Percentiles rank a stretch among this genome's conserved stretches.
Evolutionary conservation across 2,888 invertebrate genomes (phyloP).

Genomic region (Diploptera punctata): DNA sequence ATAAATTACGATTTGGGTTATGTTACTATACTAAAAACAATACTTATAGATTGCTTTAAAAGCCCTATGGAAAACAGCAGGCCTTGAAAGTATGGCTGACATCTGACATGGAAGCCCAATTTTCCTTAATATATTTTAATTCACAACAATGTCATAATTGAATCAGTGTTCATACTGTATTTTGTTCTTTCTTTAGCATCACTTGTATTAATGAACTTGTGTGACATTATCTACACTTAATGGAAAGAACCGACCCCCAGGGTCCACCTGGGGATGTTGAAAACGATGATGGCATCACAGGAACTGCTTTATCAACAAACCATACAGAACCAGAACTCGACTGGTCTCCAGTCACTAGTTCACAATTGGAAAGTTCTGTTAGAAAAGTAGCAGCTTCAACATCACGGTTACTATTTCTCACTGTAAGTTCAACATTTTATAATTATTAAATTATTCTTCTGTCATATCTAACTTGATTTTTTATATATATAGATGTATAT

Average conservation of each 20-base stretch:
- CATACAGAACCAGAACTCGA: slow-evolving; percentile 37
- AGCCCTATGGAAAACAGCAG: background rate
- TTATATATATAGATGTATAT: too few species aligned
- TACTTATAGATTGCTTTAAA: background rate
- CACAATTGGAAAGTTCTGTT: slow-evolving; percentile 30
- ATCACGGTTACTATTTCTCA: slow-evolving; percentile 37
- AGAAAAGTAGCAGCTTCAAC: slow-evolving; percentile 33
- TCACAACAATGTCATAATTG: background rate
- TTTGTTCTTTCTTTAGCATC: slow-evolving; percentile 2
- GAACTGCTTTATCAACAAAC: slow-evolving; percentile 27
- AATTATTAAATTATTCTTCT: too few species aligned
- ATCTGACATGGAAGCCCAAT: slow-evolving; percentile 5
- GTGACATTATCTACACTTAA: slow-evolving; percentile 25
- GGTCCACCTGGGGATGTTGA: slow-evolving; percentile 34
- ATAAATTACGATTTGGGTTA: background rate
- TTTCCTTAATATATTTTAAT: background rate
- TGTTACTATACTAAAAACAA: background rate
- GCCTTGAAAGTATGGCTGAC: slow-evolving; percentile 32
- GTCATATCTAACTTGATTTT: too few species aligned
- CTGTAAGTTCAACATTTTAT: slow-evolving; percentile 25
- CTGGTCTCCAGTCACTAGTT: slow-evolving; percentile 36
- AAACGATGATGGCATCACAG: slow-evolving; percentile 27
- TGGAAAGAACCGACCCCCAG: slow-evolving; percentile 39
- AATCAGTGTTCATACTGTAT: background rate
- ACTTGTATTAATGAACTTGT: slow-evolving; percentile 13